Evolutionary conservation across 2,797 vertebrate species (phyloP), one percentile per base, ranked within the genome.

Genomic region (Pipistrellus pipistrellus): DNA sequence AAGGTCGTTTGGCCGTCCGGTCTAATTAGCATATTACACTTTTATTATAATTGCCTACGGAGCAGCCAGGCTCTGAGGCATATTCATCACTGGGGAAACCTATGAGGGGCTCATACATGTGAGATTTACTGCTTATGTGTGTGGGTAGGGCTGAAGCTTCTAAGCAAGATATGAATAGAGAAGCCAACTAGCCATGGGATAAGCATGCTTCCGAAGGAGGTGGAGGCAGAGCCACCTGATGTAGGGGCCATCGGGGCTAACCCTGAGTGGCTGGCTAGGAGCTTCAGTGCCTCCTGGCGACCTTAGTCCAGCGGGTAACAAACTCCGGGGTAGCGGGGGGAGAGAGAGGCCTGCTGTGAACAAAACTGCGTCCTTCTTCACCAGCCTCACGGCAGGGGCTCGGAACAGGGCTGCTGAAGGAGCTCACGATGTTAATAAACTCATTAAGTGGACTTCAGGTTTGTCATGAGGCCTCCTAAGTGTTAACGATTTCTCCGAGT

Each of bases 21-120:
- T 62, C 59, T 62, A 62, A 62, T 30, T 62, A 62, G 59, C 59
- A 62, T 62, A 30, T 14, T 30, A 27, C 59, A 30, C 53, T 59
- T 59, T 59, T 59, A 27, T 59, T 59, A 59, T 48, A 48, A 27
- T 32, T 44, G 73, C 18, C 0, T 23, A 2, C 2, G 10, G n/a
- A 20, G 38, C 46, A 35, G 20, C 66, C 35, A 62, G 76, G 35
- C 55, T 88, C 83, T 64, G 87, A 55, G 21, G 10, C 7, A 17
- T 32, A 30, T 21, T 4, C 21, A 38, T 82, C 15, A 4, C 41
- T 18, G 9, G 44, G 57, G 11, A 21, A n/a, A 64, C 20, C 20
- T 8, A 3, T 32, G 51, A 30, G 35, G 9, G 30, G 7, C 15
- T 81, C 11, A 0, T 2, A 30, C 35, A 1, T 2, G 1, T 3